Evolutionary conservation across 2,888 invertebrate genomes (phyloP).

Genomic region (Catotricha subobsoleta): DNA sequence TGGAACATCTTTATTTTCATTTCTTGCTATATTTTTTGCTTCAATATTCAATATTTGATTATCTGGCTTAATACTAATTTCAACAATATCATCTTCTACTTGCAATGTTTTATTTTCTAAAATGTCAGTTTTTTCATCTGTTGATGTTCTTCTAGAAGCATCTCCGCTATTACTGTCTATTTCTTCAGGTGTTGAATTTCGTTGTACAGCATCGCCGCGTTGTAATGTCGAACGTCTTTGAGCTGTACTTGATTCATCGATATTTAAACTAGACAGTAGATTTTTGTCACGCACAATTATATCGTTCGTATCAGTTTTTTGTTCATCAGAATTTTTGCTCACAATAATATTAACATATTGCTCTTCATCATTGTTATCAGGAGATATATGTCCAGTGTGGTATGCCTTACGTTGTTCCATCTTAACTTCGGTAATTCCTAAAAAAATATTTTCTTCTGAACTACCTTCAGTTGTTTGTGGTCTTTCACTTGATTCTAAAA

Average conservation of each 20-base stretch:
- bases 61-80: too few relatives aligned
- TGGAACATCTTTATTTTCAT: too few relatives aligned
- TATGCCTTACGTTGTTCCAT: constrained; percentile 8
- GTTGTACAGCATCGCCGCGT: constrained; percentile 25
- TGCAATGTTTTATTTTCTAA: too few relatives aligned
- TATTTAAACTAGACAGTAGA: constrained; percentile 5
- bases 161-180: neutral
- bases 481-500: constrained; percentile 3
- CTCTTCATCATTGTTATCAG: neutral
- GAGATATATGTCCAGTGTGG: neutral
- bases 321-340: neutral
- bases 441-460: constrained; percentile 8
- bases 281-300: neutral
- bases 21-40: too few relatives aligned
- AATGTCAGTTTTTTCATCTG: neutral
- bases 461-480: constrained; percentile 5
- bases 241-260: constrained; percentile 16
- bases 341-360: neutral
- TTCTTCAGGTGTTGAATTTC: constrained; percentile 23
- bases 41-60: too few relatives aligned
- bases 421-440: constrained; percentile 12
- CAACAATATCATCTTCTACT: too few relatives aligned
- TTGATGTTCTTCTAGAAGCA: neutral
- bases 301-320: constrained; percentile 1
- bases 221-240: constrained; percentile 24